A percentile compares a stretch with the other conserved stretches of the same genome.
Evolutionary conservation across 2,888 invertebrate genomes (phyloP).

Genomic region (Lochmaea capreae): DNA sequence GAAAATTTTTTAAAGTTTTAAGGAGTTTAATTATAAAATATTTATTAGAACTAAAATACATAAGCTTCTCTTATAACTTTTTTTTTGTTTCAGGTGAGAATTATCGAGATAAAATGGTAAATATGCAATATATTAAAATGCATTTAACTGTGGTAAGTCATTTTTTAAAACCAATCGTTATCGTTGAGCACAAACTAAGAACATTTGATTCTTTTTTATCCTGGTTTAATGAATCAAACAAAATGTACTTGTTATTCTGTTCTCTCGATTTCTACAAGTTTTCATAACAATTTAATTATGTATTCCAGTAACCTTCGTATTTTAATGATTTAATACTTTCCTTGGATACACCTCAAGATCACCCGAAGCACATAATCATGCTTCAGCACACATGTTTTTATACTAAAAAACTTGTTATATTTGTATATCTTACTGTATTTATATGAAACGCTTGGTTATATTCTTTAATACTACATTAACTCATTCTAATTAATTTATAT

Average conservation of each 20-base stretch:
- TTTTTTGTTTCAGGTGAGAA: not conserved
- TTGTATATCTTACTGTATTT: not conserved
- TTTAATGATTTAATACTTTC: conserved; percentile 19
- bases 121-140: not conserved
- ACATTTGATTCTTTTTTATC: not conserved
- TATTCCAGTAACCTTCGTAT: conserved; percentile 14
- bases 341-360: conserved; percentile 22
- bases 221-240: not conserved
- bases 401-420: not conserved
- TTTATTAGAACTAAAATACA: not conserved
- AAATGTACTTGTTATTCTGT: not conserved
- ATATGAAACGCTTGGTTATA: not conserved
- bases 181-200: not conserved
- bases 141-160: conserved; percentile 1
- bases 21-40: not conserved
- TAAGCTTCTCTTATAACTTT: not conserved
- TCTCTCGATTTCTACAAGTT: not conserved
- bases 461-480: not conserved
- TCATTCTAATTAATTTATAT: too few relatives aligned
- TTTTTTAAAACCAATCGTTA: not conserved
- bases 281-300: conserved; percentile 1
- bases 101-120: not conserved
- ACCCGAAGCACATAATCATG: not conserved
- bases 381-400: not conserved
- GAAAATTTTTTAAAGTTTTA: too few relatives aligned